Evolutionary conservation across 2,888 invertebrate species (phyloP).

Genomic region (Marronus borbonicus): DNA sequence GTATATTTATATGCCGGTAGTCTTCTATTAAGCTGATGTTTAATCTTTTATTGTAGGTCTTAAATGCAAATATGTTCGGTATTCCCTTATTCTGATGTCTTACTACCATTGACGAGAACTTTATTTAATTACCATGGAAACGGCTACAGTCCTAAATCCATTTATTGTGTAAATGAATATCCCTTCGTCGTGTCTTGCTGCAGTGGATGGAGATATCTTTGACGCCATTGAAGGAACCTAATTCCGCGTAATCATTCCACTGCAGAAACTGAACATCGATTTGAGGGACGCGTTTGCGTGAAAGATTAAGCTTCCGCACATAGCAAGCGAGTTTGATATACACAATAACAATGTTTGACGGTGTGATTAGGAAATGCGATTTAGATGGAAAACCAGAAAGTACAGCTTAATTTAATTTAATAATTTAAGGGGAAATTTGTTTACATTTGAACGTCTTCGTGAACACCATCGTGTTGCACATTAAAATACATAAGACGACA

Average conservation of each 20-base stretch:
- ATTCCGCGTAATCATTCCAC: conserved; percentile 7
- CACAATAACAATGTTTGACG: neutral
- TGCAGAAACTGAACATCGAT: conserved; percentile 14
- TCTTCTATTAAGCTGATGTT: neutral
- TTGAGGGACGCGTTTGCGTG: neutral
- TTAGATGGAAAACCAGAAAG: too few species aligned
- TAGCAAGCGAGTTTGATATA: neutral
- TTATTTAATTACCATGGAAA: conserved; percentile 35
- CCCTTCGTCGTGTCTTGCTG: conserved; percentile 13
- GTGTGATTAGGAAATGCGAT: too few species aligned
- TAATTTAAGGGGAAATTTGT: neutral
- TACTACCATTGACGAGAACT: neutral
- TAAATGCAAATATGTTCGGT: neutral
- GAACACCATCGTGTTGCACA: neutral
- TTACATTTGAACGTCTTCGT: too few species aligned
- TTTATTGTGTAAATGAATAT: conserved; percentile 32
- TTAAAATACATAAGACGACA: neutral
- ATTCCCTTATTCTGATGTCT: conserved; percentile 9
- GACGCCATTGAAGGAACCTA: conserved; percentile 26
- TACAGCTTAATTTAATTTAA: neutral
- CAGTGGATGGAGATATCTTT: conserved; percentile 13
- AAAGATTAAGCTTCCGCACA: neutral
- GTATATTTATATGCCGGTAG: neutral
- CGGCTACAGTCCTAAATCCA: conserved; percentile 20
- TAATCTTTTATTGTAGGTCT: neutral